phyloP scores from a whole-genome alignment of 2,113 vertebrate genomes.

The Anguilla japonica region DNA sequence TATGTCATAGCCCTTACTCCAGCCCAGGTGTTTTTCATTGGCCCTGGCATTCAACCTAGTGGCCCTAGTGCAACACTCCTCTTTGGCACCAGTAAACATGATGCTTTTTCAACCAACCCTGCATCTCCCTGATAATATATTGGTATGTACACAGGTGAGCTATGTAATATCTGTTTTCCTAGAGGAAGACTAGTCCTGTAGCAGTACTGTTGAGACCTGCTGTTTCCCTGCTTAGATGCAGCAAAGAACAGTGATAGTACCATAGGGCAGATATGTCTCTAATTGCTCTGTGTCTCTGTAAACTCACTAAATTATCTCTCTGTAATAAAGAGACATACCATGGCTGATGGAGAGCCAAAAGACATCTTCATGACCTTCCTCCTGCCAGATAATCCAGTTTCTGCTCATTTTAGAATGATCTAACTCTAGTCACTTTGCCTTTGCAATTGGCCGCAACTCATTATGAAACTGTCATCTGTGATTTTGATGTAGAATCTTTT shows the following conservation, averaged over 20 bases:
- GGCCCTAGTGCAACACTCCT: neutral
- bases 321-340: neutral
- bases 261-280: neutral
- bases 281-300: neutral
- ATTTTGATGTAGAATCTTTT: neutral
- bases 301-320: neutral
- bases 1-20: neutral
- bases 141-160: neutral
- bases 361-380: neutral
- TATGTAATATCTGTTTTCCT: neutral
- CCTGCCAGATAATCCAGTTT: neutral
- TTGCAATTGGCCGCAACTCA: neutral
- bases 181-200: neutral
- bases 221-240: neutral
- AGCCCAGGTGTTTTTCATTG: conserved; percentile 32
- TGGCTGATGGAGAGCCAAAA: neutral
- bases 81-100: neutral
- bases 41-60: conserved; percentile 29
- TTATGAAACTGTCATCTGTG: neutral
- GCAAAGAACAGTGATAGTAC: neutral
- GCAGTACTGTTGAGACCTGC: neutral
- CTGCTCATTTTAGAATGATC: neutral
- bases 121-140: neutral
- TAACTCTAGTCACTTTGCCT: neutral
- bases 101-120: neutral